Evolutionary conservation across 1,140 invertebrate genomes (phyloP), one percentile per base, ranked within the genome.

Genomic region (Drosophila serrata): DNA sequence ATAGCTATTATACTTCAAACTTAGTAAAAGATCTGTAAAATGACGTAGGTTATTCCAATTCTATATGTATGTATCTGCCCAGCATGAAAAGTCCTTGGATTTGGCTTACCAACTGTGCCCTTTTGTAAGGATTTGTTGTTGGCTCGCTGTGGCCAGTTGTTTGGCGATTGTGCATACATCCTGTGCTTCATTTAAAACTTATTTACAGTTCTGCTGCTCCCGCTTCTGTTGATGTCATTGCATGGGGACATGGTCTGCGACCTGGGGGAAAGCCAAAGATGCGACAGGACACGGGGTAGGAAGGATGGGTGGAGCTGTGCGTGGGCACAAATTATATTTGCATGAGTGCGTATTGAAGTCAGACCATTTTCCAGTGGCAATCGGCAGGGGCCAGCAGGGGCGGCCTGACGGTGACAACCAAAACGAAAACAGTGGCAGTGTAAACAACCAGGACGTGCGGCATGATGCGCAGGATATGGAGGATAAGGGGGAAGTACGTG

Each of bases 321-420:
- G 80, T 84, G 74, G 48, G 59, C 42, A 40, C 40, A 42, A 69
- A 79, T 85, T 85, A 90, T 68, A 90, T 90, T 90, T 81, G 75
- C 85, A 79, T 90, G 85, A 81, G 69, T 90, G 84, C 80, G 68
- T 81, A 88, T 81, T 57, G 65, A 70, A 84, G 73, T 84, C 79
- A 81, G 69, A 61, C 42, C 65, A 49, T 48, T 40, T 29, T 11
- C 33, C 42, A 59, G 74, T 15, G 40, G 37, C 62, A 27, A 65
- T 62, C 40, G 31, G 68, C 40, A 12, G 49, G 58, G 31, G 24
- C 22, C 12, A 22, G 53, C 11, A 17, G 27, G 31, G 56, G 65
- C 60, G 24, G 29, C 35, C 19, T 27, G 57, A 84, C 65, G 59
- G 77, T 68, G 67, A 62, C 69, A 80, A 35, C 40, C 62, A 45